Evolutionary conservation across 2,888 invertebrate genomes (phyloP).

Genomic region (Drosophila helvetica): DNA sequence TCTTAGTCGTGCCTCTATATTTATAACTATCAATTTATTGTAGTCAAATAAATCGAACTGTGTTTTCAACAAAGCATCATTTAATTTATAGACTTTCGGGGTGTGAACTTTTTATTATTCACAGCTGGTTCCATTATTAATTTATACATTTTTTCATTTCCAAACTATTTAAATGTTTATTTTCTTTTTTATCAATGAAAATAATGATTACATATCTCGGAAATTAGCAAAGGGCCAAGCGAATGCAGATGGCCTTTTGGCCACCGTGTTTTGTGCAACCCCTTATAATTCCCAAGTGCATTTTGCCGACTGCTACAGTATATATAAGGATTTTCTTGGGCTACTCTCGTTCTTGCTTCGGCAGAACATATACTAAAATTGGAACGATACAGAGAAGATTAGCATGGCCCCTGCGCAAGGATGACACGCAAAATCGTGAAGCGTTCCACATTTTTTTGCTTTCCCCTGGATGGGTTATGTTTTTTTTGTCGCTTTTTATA

Average conservation of each 20-base stretch:
- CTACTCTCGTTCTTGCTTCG: slow-evolving; percentile 87
- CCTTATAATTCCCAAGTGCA: slow-evolving; percentile 30
- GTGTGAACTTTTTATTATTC: too few species aligned
- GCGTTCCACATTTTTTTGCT: slow-evolving; percentile 85
- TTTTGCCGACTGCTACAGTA: slow-evolving; percentile 6
- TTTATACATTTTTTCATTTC: not conserved
- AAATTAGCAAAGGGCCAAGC: not conserved
- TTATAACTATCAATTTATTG: slow-evolving; percentile 55
- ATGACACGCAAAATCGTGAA: slow-evolving; percentile 97
- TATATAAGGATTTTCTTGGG: slow-evolving; percentile 27
- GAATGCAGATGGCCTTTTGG: too few species aligned
- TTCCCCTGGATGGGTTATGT: fast-evolving
- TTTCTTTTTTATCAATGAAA: not conserved
- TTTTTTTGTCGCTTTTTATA: not conserved
- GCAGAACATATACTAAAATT: slow-evolving; percentile 94
- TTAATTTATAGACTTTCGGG: slow-evolving; percentile 15
- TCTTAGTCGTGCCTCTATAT: slow-evolving; percentile 70
- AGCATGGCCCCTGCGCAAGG: slow-evolving; percentile 97
- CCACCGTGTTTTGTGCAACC: not conserved
- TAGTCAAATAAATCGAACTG: slow-evolving; percentile 62
- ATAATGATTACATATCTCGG: too few species aligned
- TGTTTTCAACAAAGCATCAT: slow-evolving; percentile 63
- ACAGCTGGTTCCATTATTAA: not conserved
- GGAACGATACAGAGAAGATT: slow-evolving; percentile 97
- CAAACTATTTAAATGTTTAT: not conserved